Evolutionary conservation across 2,113 vertebrate genomes (phyloP), one percentile per base, ranked within the genome.

Genomic region (Siphamia tubifer): DNA sequence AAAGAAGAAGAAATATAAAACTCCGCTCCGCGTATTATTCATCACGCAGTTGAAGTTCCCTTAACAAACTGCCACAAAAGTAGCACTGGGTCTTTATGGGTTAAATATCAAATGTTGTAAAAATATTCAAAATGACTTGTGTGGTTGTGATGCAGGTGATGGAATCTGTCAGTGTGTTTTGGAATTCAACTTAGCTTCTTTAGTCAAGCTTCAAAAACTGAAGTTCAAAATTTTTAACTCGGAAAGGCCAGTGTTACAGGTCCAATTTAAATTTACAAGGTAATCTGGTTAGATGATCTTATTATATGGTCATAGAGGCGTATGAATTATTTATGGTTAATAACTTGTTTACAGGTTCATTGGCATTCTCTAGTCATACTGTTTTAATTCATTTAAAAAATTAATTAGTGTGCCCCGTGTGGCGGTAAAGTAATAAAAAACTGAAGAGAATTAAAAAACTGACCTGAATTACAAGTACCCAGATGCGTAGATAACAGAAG

Each of bases 401-500:
- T n/a, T n/a, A n/a, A 30, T 36, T 39, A 21, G 55, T 17, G 13
- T 11, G 10, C 32, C 4, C 7, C 20, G 10, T 17, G 20, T 21
- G 8, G 7, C 10, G 32, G 16, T 24, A 20, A 32, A 43, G 6
- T 52, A 6, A 24, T 3, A 16, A 55, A 31, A 13, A 43, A 32
- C 31, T 0, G 4, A 7, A 21, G 52, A 53, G 20, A 55, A 8
- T 28, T 38, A 31, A 12, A 5, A 19, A 10, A 83, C 86, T 68
- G 39, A 95, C 95, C 84, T 92, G 93, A 77, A 96, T 93, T 62
- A 97, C 95, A 76, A 97, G 90, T 24, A 93, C 86, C 95, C 95
- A 96, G 79, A 97, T 96, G 34, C 92, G 85, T 79, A 97, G 92
- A 82, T 98, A 98, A 76, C 95, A 97, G 91, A 95, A 98, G 51